phyloP scores from a whole-genome alignment of 2,888 invertebrate species.

The Helleia helle region DNA sequence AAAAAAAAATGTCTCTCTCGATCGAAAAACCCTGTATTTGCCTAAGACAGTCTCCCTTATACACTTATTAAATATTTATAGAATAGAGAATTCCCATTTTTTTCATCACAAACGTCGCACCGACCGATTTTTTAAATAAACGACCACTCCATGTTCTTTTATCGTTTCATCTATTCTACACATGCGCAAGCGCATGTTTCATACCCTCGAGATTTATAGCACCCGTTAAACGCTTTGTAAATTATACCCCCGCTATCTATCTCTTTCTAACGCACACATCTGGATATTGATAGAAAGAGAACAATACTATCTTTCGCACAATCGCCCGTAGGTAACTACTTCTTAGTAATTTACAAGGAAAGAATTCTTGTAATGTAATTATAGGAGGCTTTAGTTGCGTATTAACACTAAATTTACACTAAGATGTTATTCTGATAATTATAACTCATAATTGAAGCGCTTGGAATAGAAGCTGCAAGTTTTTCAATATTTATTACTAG shows the following conservation, averaged over 20 bases:
- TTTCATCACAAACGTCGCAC: background rate
- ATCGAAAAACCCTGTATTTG: too few relatives aligned
- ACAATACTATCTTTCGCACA: constrained; percentile 11
- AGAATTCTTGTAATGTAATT: constrained; percentile 10
- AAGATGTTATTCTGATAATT: background rate
- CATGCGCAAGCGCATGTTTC: constrained; percentile 41
- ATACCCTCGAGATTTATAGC: constrained; percentile 52
- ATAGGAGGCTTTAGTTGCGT: constrained; percentile 2
- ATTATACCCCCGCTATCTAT: constrained; percentile 32
- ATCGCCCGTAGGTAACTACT: constrained; percentile 14
- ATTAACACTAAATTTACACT: background rate
- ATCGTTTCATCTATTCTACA: constrained; percentile 35
- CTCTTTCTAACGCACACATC: constrained; percentile 26
- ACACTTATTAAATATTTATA: background rate
- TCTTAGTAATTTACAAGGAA: constrained; percentile 10
- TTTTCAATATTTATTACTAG: too few relatives aligned
- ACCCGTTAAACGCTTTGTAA: constrained; percentile 48
- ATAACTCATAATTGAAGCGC: too few relatives aligned
- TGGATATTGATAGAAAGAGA: constrained; percentile 11
- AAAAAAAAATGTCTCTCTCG: too few relatives aligned
- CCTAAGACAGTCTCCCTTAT: too few relatives aligned
- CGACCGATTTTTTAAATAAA: constrained; percentile 4
- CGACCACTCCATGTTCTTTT: constrained; percentile 13
- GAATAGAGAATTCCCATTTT: background rate
- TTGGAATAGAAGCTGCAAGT: too few relatives aligned